Percentiles rank a stretch among this genome's conserved stretches.
Evolutionary conservation across 2,797 vertebrate species (phyloP).

Genomic region (Alosa sapidissima): DNA sequence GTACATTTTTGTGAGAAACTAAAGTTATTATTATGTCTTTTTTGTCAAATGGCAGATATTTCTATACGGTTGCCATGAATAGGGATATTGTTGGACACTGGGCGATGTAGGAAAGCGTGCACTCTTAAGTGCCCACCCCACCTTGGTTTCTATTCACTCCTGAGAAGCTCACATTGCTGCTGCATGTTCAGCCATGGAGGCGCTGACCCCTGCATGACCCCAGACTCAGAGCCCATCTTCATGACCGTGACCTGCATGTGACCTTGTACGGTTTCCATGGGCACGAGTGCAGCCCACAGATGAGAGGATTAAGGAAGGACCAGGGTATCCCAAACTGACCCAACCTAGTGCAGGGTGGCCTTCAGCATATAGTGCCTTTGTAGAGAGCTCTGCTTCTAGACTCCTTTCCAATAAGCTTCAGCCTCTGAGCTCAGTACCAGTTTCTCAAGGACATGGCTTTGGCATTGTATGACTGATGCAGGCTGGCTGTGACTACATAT

Average conservation of each 20-base stretch:
- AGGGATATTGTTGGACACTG: background rate
- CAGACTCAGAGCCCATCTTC: conserved; percentile 46
- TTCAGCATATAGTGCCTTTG: conserved; percentile 70
- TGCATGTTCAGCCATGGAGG: conserved; percentile 44
- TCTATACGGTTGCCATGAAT: conserved; percentile 74
- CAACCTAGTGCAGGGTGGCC: conserved; percentile 44
- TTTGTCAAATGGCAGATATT: conserved; percentile 74
- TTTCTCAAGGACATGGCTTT: conserved; percentile 12
- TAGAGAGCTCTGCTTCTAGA: conserved; percentile 49
- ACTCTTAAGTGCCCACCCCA: conserved; percentile 24
- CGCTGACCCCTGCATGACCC: conserved; percentile 59
- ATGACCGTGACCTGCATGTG: conserved; percentile 58
- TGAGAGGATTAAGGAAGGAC: conserved; percentile 32
- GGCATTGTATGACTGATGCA: background rate
- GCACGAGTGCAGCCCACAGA: conserved; percentile 37
- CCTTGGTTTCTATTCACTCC: conserved; percentile 44
- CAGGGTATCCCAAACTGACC: conserved; percentile 33
- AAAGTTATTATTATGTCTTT: conserved; percentile 71
- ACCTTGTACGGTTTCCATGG: conserved; percentile 51
- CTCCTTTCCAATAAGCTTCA: conserved; percentile 42
- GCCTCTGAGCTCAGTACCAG: conserved; percentile 44
- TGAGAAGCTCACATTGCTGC: conserved; percentile 53
- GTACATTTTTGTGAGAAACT: conserved; percentile 75
- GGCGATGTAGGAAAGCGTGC: background rate
- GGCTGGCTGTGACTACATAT: background rate